These are phyloP conservation scores for Menura novaehollandiae DNA, from an alignment of 2,113 vertebrate genomes.

Conservation along the genomic window DNA sequence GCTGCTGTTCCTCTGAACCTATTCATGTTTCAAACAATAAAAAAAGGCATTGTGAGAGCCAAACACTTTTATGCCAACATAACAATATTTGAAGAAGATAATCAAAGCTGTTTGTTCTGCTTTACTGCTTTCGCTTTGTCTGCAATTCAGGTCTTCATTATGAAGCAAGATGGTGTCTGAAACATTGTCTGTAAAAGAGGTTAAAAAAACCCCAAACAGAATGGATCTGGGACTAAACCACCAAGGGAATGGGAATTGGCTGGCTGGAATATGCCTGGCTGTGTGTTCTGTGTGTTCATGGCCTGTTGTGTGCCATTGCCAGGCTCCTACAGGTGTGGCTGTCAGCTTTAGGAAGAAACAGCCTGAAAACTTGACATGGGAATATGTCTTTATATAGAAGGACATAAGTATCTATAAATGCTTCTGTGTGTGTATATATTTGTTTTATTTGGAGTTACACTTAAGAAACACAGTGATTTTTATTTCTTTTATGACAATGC, in stretches of 20 bases:
- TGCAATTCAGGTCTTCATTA: constrained; percentile 30
- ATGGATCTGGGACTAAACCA: neutral
- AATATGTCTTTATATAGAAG: neutral
- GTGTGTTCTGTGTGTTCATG: neutral
- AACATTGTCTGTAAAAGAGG: neutral
- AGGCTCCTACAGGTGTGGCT: neutral
- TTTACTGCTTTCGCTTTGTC: constrained; percentile 20
- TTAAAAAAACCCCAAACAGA: neutral
- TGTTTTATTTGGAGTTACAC: neutral
- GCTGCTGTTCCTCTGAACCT: neutral
- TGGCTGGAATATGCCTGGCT: neutral
- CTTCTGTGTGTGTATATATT: no score
- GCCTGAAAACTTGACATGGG: neutral
- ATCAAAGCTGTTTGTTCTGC: constrained; percentile 57
- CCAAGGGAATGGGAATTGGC: neutral
- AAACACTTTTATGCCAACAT: neutral
- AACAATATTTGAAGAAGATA: constrained; percentile 54
- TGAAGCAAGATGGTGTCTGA: constrained; percentile 17
- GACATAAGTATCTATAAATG: neutral
- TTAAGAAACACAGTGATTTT: neutral
- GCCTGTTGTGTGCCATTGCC: neutral
- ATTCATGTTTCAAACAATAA: neutral
- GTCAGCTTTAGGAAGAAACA: neutral
- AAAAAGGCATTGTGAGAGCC: constrained; percentile 8
- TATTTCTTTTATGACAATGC: neutral